These are phyloP conservation scores for Gallinago nigripennis DNA, from an alignment of 2,797 vertebrate genomes.

Conservation along the genomic window DNA sequence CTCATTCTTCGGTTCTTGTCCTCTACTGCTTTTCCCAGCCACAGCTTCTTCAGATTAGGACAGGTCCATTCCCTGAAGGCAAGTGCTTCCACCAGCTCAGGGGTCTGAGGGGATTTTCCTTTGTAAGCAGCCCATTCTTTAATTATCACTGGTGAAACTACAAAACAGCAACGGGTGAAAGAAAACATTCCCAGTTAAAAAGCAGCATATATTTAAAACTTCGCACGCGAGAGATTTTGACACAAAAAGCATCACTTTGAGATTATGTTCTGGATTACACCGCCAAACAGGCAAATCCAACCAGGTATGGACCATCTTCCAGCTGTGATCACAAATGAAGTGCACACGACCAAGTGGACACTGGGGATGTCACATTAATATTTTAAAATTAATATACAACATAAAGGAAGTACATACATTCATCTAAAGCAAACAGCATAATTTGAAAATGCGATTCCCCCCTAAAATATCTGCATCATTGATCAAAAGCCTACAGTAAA, in stretches of 20 bases:
- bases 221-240: background rate
- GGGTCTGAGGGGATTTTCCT: conserved; percentile 94
- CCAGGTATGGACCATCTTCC: background rate
- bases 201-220: background rate
- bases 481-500: background rate
- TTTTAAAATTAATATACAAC: background rate
- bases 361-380: background rate
- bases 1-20: conserved; percentile 96
- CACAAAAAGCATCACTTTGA: background rate
- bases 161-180: background rate
- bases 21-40: conserved; percentile 93
- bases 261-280: background rate
- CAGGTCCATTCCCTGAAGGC: conserved; percentile 96
- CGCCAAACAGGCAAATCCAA: background rate
- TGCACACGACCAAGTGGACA: accelerated
- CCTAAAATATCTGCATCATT: background rate
- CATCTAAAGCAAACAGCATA: background rate
- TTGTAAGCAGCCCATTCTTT: conserved; percentile 98
- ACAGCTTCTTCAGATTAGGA: conserved; percentile 92
- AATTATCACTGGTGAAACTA: conserved; percentile 90
- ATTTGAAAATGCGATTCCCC: background rate
- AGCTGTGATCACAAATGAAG: background rate
- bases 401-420: background rate
- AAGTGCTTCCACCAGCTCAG: conserved; percentile 93
- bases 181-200: background rate